phyloP scores from a whole-genome alignment of 2,113 vertebrate species.

The Thymallus thymallus region DNA sequence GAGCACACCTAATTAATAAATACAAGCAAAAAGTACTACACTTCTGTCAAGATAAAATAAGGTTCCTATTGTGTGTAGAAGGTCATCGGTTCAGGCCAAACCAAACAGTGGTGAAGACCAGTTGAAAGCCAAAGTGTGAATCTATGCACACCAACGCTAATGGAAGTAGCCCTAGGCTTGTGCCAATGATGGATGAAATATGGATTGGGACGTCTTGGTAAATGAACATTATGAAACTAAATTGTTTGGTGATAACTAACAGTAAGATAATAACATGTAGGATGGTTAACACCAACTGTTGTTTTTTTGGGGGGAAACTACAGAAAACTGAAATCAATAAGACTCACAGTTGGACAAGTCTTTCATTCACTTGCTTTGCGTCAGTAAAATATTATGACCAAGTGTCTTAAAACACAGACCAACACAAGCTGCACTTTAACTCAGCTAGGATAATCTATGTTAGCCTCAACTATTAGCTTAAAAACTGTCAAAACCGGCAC shows the following conservation, averaged over 20 bases:
- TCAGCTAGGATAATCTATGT: not conserved
- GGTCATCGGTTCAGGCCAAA: not conserved
- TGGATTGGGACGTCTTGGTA: not conserved
- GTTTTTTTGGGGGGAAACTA: too few relatives aligned
- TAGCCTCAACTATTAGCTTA: not conserved
- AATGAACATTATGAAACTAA: not conserved
- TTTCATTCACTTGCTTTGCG: too few relatives aligned
- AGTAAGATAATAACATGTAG: not conserved
- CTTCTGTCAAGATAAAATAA: not conserved
- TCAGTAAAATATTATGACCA: not conserved
- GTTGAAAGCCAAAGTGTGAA: not conserved
- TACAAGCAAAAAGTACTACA: not conserved
- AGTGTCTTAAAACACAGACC: not conserved
- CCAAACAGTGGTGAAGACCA: not conserved
- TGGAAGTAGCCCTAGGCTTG: slow-evolving; percentile 59
- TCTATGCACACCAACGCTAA: slow-evolving; percentile 23
- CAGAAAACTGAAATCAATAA: too few relatives aligned
- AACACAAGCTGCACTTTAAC: not conserved
- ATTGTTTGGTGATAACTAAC: not conserved
- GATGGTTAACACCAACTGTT: too few relatives aligned
- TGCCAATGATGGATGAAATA: slow-evolving; percentile 42
- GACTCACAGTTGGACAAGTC: too few relatives aligned
- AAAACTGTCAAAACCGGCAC: slow-evolving; percentile 32
- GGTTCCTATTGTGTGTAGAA: not conserved
- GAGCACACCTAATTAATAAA: not conserved